phyloP scores from a whole-genome alignment of 2,888 invertebrate species.

The Unio delphinus region DNA sequence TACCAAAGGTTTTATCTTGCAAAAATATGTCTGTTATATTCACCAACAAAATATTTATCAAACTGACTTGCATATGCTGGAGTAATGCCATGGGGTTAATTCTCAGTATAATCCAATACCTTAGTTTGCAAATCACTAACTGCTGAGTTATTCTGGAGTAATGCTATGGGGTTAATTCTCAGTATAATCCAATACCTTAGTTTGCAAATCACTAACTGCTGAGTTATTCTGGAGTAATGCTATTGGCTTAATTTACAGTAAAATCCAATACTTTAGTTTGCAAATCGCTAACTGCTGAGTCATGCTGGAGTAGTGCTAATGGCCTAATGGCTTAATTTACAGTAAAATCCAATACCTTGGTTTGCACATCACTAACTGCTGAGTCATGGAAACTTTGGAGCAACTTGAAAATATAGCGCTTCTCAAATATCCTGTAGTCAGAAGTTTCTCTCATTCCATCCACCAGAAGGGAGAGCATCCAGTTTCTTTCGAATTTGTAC shows the following conservation, averaged over 20 bases:
- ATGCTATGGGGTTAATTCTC: too few species aligned
- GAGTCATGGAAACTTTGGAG: slow-evolving; percentile 76
- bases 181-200: too few species aligned
- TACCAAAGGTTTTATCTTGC: too few species aligned
- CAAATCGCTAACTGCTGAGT: slow-evolving; percentile 37
- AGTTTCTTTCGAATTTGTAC: slow-evolving; percentile 79
- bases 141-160: slow-evolving; percentile 34
- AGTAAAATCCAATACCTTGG: slow-evolving; percentile 38
- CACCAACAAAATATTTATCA: too few species aligned
- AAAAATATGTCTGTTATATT: too few species aligned
- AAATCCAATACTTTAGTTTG: slow-evolving; percentile 39
- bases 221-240: slow-evolving; percentile 34
- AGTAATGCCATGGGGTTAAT: too few species aligned
- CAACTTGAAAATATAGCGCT: slow-evolving; percentile 84
- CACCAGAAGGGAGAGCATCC: slow-evolving; percentile 83
- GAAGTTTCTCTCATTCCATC: slow-evolving; percentile 83
- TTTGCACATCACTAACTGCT: slow-evolving; percentile 40
- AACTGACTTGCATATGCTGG: too few species aligned
- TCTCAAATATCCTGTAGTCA: slow-evolving; percentile 83
- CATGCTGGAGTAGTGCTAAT: too few species aligned
- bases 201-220: neutral
- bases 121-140: too few species aligned
- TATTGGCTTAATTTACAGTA: too few species aligned
- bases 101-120: too few species aligned
- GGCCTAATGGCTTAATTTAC: too few species aligned